Base-by-base conservation (phyloP, 2,888 invertebrate species). In the Phyllotreta striolata region DNA sequence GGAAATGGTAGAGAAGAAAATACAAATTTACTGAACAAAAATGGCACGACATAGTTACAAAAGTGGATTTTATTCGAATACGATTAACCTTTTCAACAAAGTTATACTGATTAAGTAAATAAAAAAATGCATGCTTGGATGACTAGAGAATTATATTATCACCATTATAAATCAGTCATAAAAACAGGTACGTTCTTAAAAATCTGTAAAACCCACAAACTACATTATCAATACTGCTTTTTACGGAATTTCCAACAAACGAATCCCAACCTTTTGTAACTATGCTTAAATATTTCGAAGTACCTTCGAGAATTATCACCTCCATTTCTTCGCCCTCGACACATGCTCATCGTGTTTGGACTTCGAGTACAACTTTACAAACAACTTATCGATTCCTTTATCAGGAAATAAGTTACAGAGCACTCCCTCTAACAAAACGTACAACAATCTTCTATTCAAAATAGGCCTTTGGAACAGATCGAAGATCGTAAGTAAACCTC, bases 391-490 rank as follows among this genome's bases (percentile, higher is more conserved):
- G 70, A 93, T 87, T 72, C 91, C 88, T 78, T 92, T 91, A 71
- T 91, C 89, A 0, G 93, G 92, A 78, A 95, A 94, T 44, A 94
- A 81, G 64, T 90, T 90, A 68, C 88, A 87, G 60, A 94, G 78
- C 56, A 91, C 86, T 76, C 94, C 92, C 84, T 96, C 96, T 24
- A 95, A 82, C 35, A 95, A 82, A 10, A 96, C 94, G 76, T 92
- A 91, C 55, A 92, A 83, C 57, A 96, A 84, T 74, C 96, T 86
- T 76, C 89, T 87, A 81, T 97, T 97, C 62, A 96, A 87, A 73
- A 90, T 88, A 70, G 91, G 89, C 72, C 91, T 89, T 84, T 96
- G 96, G 74, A 95, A 92, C 74, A 96, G 85, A 76, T 95, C 93
- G 79, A 95, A 95, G 34, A 96, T 89, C 9, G 91, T 89, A 58